phyloP scores from a whole-genome alignment of 2,113 vertebrate genomes.

The Scolopax mira region DNA sequence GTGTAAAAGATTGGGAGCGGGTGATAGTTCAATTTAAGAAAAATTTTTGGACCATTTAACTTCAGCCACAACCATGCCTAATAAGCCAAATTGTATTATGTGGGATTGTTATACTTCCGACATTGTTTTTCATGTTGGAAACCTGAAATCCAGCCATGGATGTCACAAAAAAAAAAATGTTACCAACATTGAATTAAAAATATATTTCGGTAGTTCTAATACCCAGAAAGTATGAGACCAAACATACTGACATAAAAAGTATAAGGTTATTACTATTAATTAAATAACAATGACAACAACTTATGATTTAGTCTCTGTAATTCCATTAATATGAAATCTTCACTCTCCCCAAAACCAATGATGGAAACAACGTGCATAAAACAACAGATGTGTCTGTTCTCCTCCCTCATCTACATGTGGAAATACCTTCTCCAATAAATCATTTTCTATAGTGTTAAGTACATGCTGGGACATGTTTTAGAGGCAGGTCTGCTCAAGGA shows the following conservation, averaged over 20 bases:
- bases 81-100: not conserved
- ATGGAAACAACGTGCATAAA: not conserved
- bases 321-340: not conserved
- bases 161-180: not conserved
- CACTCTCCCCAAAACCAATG: not conserved
- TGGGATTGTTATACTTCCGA: not conserved
- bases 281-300: not conserved
- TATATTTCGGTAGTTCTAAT: not conserved
- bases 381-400: not conserved
- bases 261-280: not conserved
- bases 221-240: not conserved
- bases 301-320: not conserved
- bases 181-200: not conserved
- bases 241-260: not conserved
- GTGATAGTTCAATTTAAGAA: not conserved
- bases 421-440: constrained; percentile 1
- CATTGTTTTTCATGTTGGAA: not conserved
- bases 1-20: not conserved
- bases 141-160: not conserved
- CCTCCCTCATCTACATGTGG: not conserved
- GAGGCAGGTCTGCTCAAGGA: constrained; percentile 32
- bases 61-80: not conserved
- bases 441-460: not conserved
- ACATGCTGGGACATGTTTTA: constrained; percentile 53
- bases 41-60: not conserved